Evolutionary conservation across 2,113 vertebrate genomes (phyloP), one percentile per base, ranked within the genome.

Genomic region (Pogona vitticeps): DNA sequence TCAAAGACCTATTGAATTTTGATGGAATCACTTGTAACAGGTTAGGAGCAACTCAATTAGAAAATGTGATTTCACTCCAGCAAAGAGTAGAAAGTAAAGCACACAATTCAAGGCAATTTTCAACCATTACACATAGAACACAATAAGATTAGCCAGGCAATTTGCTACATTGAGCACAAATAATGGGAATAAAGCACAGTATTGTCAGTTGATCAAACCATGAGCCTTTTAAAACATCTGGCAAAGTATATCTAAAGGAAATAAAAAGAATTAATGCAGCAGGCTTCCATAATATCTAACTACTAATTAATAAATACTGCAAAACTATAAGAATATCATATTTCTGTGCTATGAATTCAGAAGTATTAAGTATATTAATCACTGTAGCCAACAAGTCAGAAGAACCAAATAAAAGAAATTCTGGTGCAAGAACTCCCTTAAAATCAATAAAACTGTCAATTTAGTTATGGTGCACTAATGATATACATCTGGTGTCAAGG

Each of bases 51-150:
- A 80, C 68, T 73, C 85, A 73, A 33, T 80, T 86, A 80, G 56
- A 80, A 86, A 86, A 86, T 63, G 36, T 80, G 68, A 80, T 86
- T 80, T 86, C 17, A 46, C 20, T 63, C 36, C 36, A n/a, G 28
- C n/a, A 42, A n/a, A 28, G 56, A 59, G 58, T 12, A 61, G 36
- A 63, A 72, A 80, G 77, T 46, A 79, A 86, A 72, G 20, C 38
- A 76, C 31, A 36, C 85, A 86, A 13, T 86, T 73, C 40, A 65
- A 80, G 58, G 77, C 40, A 78, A 42, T 88, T 88, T 88, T 79
- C 81, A 79, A 59, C 38, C 18, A 79, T 33, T 88, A 58, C 73
- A 61, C 63, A 33, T 42, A 76, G 18, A 83, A 71, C 14, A 78
- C 36, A 83, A 63, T 63, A 73, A 84, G 38, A 79, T 79, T 88